Conservation (phyloP, 2,113 vertebrate species). For the Neogale vison region DNA sequence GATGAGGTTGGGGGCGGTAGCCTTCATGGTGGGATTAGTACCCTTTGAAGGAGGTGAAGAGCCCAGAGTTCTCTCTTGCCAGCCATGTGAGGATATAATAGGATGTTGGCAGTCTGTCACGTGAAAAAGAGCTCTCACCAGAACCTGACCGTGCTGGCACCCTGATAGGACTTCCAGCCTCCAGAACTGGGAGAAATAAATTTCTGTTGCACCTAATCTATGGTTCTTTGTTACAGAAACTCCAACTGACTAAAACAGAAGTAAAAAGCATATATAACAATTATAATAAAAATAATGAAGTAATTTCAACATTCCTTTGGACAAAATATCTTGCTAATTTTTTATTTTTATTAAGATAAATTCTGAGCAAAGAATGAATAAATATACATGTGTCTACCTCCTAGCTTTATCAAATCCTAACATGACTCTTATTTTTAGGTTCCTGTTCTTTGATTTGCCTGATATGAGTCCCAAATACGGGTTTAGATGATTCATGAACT, state of each 20-base stretch:
- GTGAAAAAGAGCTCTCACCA: not conserved
- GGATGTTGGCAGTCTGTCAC: fast-evolving
- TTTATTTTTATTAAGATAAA: not conserved
- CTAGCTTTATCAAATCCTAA: not conserved
- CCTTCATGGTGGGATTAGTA: not conserved
- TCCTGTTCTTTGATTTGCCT: not conserved
- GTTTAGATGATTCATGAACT: not conserved
- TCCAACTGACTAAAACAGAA: not conserved
- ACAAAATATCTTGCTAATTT: not conserved
- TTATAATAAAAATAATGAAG: not conserved
- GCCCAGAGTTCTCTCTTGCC: not conserved
- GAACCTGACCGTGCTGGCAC: not conserved
- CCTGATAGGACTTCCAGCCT: not conserved
- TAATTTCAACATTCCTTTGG: not conserved
- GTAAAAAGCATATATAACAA: not conserved
- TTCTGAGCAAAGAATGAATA: not conserved
- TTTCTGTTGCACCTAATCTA: not conserved
- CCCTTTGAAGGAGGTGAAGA: not conserved
- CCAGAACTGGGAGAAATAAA: not conserved
- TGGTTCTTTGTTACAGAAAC: not conserved
- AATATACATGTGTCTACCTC: not conserved
- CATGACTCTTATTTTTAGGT: not conserved
- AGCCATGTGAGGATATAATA: not conserved
- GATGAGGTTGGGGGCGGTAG: not conserved
- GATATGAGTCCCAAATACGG: not conserved